phyloP scores from a whole-genome alignment of 1,140 invertebrate species.

The Eubasilissa regina region DNA sequence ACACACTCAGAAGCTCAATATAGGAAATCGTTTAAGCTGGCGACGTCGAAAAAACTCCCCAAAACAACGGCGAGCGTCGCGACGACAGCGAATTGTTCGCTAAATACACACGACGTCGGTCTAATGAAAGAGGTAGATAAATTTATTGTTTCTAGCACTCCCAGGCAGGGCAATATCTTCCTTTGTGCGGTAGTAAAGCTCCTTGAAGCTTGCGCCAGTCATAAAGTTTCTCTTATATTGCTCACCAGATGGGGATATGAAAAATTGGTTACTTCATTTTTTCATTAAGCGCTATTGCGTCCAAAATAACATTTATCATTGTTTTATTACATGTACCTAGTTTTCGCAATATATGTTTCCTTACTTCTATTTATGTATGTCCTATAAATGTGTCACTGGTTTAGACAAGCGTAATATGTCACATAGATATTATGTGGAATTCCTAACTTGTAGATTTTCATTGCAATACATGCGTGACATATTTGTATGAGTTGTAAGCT shows the following conservation, averaged over 20 bases:
- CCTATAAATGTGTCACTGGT: too few relatives aligned
- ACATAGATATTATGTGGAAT: too few relatives aligned
- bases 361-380: too few relatives aligned
- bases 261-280: slow-evolving; percentile 29
- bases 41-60: slow-evolving; percentile 18
- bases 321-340: too few relatives aligned
- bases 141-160: slow-evolving; percentile 53
- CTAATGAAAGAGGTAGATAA: slow-evolving; percentile 53
- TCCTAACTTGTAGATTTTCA: too few relatives aligned
- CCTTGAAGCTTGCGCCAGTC: slow-evolving; percentile 6
- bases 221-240: slow-evolving; percentile 27
- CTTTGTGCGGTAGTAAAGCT: slow-evolving; percentile 1
- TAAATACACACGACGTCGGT: slow-evolving; percentile 54
- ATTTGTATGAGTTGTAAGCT: too few relatives aligned
- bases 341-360: too few relatives aligned
- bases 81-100: slow-evolving; percentile 50
- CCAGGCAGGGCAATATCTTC: slow-evolving; percentile 9
- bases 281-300: slow-evolving; percentile 16
- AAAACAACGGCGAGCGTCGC: slow-evolving; percentile 9
- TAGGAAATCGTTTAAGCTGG: slow-evolving; percentile 9
- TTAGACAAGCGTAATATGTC: too few relatives aligned
- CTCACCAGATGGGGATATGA: slow-evolving; percentile 11
- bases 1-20: neutral
- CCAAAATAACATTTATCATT: slow-evolving; percentile 4
- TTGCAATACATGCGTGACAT: too few relatives aligned